These are phyloP conservation scores for Thaumetopoea pityocampa DNA, from an alignment of 1,140 invertebrate species.

Conservation along the genomic window DNA sequence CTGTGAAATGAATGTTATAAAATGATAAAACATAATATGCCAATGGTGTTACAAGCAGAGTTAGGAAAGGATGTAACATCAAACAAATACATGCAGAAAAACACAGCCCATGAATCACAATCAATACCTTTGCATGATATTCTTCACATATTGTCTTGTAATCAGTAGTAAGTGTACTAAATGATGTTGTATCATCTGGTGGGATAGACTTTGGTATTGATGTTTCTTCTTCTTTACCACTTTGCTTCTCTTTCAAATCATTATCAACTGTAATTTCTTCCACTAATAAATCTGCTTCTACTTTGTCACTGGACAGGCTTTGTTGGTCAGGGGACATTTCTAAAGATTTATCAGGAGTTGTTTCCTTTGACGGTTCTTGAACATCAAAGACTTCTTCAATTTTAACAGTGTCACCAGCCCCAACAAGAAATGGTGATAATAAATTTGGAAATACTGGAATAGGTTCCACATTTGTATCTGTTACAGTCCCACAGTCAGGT, in stretches of 20 bases:
- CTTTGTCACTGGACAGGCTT: conserved; percentile 21
- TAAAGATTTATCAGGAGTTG: conserved; percentile 21
- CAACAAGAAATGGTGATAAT: conserved; percentile 55
- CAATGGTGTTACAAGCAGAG: conserved; percentile 29
- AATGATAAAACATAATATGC: conserved; percentile 30
- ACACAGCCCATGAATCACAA: conserved; percentile 28
- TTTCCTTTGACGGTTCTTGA: conserved; percentile 24
- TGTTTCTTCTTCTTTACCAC: conserved; percentile 28
- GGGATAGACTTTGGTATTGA: conserved; percentile 51
- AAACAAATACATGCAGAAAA: conserved; percentile 33
- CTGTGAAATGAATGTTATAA: conserved; percentile 24
- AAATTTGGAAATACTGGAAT: conserved; percentile 53
- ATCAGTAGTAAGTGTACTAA: conserved; percentile 68
- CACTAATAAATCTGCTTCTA: conserved; percentile 54
- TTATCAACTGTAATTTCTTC: conserved; percentile 67
- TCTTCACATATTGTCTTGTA: conserved; percentile 74
- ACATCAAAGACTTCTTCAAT: conserved; percentile 50
- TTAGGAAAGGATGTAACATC: conserved; percentile 31
- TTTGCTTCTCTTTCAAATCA: conserved; percentile 45
- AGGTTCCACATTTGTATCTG: conserved; percentile 35
- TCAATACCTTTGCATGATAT: conserved; percentile 63
- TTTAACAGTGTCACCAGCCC: conserved; percentile 39
- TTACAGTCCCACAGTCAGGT: conserved; percentile 43
- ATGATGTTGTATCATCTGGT: conserved; percentile 56
- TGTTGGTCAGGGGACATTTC: conserved; percentile 19